Conservation (phyloP, 2,797 vertebrate species). For the Pagetopsis macropterus region DNA sequence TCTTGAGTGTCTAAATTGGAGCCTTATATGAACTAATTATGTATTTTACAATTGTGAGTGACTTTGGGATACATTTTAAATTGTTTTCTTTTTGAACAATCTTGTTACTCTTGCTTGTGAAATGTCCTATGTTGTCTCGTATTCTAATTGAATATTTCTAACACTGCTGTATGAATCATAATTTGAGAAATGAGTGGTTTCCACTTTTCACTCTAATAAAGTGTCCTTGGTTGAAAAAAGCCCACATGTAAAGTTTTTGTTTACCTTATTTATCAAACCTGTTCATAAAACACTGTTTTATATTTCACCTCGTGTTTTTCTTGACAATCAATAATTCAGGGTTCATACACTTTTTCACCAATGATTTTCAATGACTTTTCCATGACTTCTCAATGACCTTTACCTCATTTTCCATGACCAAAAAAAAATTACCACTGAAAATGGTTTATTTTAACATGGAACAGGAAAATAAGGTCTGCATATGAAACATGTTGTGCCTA, state of each 20-base stretch:
- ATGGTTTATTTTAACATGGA: too few species aligned
- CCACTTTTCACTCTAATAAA: slow-evolving; percentile 45
- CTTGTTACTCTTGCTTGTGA: neutral
- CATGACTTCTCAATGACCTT: too few species aligned
- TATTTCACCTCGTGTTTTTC: neutral
- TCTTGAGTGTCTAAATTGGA: neutral
- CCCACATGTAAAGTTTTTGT: neutral
- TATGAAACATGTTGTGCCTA: too few species aligned
- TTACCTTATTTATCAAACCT: neutral
- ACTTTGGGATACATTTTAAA: neutral
- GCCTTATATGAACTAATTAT: slow-evolving; percentile 8
- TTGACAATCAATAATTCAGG: neutral
- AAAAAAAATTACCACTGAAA: too few species aligned
- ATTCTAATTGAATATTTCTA: slow-evolving; percentile 7
- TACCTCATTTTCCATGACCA: too few species aligned
- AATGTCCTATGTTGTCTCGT: slow-evolving; percentile 1
- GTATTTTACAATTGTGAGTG: slow-evolving; percentile 6
- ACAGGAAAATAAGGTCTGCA: too few species aligned
- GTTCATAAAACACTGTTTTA: neutral
- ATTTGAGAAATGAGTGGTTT: slow-evolving; percentile 3
- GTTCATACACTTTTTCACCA: too few species aligned
- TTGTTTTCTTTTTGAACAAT: slow-evolving; percentile 1
- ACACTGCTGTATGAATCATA: neutral
- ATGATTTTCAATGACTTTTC: too few species aligned
- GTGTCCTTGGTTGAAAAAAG: slow-evolving; percentile 7